Evolutionary conservation across 2,888 invertebrate genomes (phyloP), one percentile per base, ranked within the genome.

Genomic region (Embidobia sp.): DNA sequence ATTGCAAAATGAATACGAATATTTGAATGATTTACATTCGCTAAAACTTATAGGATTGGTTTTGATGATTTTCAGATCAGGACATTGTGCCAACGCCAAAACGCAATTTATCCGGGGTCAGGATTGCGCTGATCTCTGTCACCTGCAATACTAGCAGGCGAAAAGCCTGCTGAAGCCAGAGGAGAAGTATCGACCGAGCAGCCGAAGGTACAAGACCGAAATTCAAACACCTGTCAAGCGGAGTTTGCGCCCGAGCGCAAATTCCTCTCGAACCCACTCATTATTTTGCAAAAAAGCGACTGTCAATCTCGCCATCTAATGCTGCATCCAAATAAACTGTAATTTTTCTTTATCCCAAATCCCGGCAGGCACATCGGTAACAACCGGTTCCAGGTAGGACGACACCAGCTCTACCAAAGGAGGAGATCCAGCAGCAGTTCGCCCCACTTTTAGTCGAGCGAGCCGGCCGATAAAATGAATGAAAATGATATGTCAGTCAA

Each of bases 401-500:
- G 33, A 44, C 51, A 29, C 53, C 49, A 70, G 42, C 55, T 69
- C 55, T 61, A 53, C 55, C 61, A 26, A 49, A 48, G 53, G 51
- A 55, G 63, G 57, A 57, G 51, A 63, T 69, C 37, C 69, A 57
- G 55, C 76, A 55, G n/a, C n/a, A n/a, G n/a, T n/a, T 44, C 55
- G 26, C 66, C 73, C 73, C 64, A 61, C 67, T 48, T 37, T 31
- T 1, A 7, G 53, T 53, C 10, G 13, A 49, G 57, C 42, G 10
- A 40, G 61, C 73, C 82, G 81, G 85, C 85, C 85, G 86, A 87
- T 85, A 87, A 87, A 88, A 89, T 89, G 89, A 87, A 86, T 87
- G 88, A 89, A 85, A 86, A 88, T 85, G 89, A 89, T 86, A 88
- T 86, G 85, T 86, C 89, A 89, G 89, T 89, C 86, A 84, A 85